Conservation (phyloP, 2,113 vertebrate genomes). For the Alethe diademata region DNA sequence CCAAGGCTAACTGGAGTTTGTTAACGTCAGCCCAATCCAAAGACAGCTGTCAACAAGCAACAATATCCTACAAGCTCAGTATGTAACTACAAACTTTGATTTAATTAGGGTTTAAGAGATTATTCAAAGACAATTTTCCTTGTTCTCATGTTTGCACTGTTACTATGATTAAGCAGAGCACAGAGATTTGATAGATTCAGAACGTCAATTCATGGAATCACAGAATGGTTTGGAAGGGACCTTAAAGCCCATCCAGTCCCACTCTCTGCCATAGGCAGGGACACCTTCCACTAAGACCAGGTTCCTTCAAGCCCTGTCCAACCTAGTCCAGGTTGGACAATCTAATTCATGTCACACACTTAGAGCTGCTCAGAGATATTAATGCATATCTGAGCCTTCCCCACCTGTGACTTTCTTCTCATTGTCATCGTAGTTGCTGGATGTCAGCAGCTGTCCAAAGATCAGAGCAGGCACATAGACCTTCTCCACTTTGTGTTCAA, state of each 20-base stretch:
- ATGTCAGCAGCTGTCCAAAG: slow-evolving; percentile 96
- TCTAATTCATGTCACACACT: neutral
- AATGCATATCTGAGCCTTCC: neutral
- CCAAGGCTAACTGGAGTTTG: neutral
- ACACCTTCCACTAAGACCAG: neutral
- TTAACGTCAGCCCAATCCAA: neutral
- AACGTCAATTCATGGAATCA: fast-evolving
- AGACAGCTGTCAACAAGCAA: neutral
- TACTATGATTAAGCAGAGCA: neutral
- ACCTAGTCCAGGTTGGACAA: no score
- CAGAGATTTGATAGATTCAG: neutral
- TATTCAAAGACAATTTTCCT: neutral
- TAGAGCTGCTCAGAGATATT: neutral
- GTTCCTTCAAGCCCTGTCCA: neutral
- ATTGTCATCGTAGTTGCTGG: slow-evolving; percentile 95
- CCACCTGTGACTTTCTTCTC: slow-evolving; percentile 98
- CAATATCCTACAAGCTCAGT: neutral
- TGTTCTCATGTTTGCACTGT: neutral
- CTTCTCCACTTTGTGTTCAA: slow-evolving; percentile 97
- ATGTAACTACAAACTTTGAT: neutral
- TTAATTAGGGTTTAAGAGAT: neutral
- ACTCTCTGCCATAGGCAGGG: neutral
- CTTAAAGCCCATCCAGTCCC: neutral
- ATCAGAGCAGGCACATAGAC: slow-evolving; percentile 97
- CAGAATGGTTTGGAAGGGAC: neutral